Evolutionary conservation across 2,888 invertebrate genomes (phyloP), one percentile per base, ranked within the genome.

Genomic region (Drosophila anomalata): DNA sequence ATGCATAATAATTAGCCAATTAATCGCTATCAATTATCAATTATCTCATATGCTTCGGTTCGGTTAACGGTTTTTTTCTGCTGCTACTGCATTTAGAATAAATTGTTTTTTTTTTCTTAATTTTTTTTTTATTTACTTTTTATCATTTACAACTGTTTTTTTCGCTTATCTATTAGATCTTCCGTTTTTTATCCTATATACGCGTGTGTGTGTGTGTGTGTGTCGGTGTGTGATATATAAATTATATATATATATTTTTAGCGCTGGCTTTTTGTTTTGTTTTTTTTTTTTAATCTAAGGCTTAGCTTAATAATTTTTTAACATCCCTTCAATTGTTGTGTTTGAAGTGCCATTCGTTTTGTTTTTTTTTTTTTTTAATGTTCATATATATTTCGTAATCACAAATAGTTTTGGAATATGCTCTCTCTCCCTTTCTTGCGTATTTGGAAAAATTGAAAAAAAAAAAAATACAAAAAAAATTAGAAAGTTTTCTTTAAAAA

Each of bases 341-440:
- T 36, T 36, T n/a, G 36, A 36, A 36, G 36, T 36, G 36, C 36
- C n/a, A 36, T 36, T 36, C 36, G 36, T 36, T 36, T 36, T 73
- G 14, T 14, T 14, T 69, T 24, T 46, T 47, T 24, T 54, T 54
- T n/a, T 29, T 63, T 65, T 65, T 77, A 67, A 63, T 55, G 68
- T 71, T 84, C 42, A 62, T 78, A 71, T 72, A 73, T 79, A 80
- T 77, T 76, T 82, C 74, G 76, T 88, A 87, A 87, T 85, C 87
- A 85, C 85, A 87, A 87, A 78, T 84, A 81, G 82, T 84, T 78
- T 82, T 87, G 86, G 84, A 79, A 85, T 88, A 82, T 85, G 76
- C 83, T 83, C 80, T 81, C 80, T 81, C 65, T 58, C 41, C 58
- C 47, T 36, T 61, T 50, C 55, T 41, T 31, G 42, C 42, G 42